phyloP scores from a whole-genome alignment of 2,888 invertebrate genomes.

The Dimorphilus gyrociliatus region DNA sequence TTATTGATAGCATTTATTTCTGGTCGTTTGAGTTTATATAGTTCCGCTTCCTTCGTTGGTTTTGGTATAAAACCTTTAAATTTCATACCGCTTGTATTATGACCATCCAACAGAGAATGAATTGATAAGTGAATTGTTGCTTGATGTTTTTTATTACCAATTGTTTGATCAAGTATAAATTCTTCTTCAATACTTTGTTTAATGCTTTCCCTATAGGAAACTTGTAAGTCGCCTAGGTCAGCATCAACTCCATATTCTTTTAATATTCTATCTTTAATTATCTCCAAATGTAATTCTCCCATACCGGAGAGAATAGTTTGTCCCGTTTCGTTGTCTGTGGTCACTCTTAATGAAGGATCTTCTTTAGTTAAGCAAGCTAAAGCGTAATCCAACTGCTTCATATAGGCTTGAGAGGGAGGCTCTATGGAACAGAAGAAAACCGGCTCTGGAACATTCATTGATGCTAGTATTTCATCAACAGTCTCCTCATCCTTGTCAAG shows the following conservation, averaged over 20 bases:
- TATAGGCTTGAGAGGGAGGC: constrained; percentile 60
- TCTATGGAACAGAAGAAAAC: constrained; percentile 94
- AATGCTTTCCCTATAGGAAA: constrained; percentile 73
- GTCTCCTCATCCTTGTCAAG: constrained; percentile 4
- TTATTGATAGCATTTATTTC: constrained; percentile 52
- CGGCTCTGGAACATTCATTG: constrained; percentile 66
- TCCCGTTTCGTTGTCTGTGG: constrained; percentile 2
- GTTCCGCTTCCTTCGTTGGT: constrained; percentile 43
- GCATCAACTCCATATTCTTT: constrained; percentile 79
- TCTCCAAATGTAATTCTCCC: constrained; percentile 90
- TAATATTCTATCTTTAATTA: constrained; percentile 69
- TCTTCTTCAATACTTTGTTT: constrained; percentile 24
- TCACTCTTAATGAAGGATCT: constrained; percentile 51
- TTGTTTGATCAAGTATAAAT: constrained; percentile 46
- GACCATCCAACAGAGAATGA: constrained; percentile 35
- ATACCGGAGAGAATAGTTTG: constrained; percentile 53
- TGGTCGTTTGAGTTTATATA: constrained; percentile 45
- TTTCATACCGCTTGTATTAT: no score
- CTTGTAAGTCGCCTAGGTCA: constrained; percentile 74
- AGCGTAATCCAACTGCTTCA: constrained; percentile 60
- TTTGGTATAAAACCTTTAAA: constrained; percentile 16
- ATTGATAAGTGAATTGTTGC: constrained; percentile 51
- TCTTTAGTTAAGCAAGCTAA: constrained; percentile 63
- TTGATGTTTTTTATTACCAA: constrained; percentile 47
- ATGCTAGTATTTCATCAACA: constrained; percentile 31